A percentile compares a stretch with the other conserved stretches of the same genome.
phyloP scores from a whole-genome alignment of 2,888 invertebrate species.

The Cynaeus angustus region DNA sequence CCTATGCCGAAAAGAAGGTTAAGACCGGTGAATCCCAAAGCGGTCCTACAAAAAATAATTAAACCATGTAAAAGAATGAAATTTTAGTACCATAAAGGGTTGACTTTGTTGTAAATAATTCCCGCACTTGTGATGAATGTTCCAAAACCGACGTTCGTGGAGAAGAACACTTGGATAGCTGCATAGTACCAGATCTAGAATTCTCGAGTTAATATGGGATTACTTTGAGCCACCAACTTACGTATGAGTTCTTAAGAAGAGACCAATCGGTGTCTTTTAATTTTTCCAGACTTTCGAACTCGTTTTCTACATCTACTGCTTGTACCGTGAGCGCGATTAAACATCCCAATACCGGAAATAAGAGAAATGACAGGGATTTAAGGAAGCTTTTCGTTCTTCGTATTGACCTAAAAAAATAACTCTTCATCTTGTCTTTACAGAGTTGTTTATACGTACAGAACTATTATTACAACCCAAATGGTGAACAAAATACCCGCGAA shows the following conservation, averaged over 20 bases:
- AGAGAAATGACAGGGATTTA: constrained; percentile 64
- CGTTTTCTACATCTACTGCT: constrained; percentile 61
- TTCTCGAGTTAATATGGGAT: not conserved
- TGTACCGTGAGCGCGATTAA: constrained; percentile 67
- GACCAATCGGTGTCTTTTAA: constrained; percentile 66
- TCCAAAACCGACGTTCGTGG: constrained; percentile 78
- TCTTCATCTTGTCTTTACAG: constrained; percentile 1
- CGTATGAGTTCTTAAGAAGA: constrained; percentile 63
- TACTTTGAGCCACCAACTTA: constrained; percentile 53
- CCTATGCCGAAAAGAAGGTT: constrained; percentile 76
- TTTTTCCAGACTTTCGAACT: constrained; percentile 60
- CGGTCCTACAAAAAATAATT: constrained; percentile 72
- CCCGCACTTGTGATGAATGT: constrained; percentile 79
- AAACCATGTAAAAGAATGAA: not conserved
- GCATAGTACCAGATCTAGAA: constrained; percentile 78
- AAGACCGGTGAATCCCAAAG: constrained; percentile 74
- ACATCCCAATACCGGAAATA: constrained; percentile 65
- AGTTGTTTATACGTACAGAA: constrained; percentile 74
- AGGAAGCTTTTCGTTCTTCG: constrained; percentile 68
- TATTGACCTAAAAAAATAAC: constrained; percentile 62
- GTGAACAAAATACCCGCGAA: constrained; percentile 77
- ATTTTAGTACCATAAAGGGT: constrained; percentile 78
- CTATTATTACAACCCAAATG: constrained; percentile 78
- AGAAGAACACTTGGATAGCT: constrained; percentile 78
- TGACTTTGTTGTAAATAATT: constrained; percentile 77